A percentile compares a stretch with the other conserved stretches of the same genome.
Evolutionary conservation across 2,113 vertebrate genomes (phyloP).

Genomic region (Porphyrio hochstetteri): DNA sequence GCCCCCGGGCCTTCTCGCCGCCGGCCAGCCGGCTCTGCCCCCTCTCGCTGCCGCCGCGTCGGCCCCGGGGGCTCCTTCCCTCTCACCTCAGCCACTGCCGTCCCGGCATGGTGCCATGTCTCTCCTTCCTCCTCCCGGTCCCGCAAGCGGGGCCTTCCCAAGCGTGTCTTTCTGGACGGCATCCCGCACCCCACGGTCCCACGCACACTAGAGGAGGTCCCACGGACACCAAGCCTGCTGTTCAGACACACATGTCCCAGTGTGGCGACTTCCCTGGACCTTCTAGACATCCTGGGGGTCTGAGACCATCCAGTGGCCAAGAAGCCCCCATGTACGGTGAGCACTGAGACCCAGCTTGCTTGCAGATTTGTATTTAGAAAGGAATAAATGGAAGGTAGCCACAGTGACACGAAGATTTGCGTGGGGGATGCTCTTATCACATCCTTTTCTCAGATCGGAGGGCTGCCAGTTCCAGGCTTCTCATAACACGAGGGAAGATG

Average conservation of each 20-base stretch:
- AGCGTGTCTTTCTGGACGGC: rapidly evolving
- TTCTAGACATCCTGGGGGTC: no score
- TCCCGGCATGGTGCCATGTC: not conserved
- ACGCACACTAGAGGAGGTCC: not conserved
- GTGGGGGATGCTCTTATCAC: not conserved
- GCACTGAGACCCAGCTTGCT: not conserved
- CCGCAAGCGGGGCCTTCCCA: not conserved
- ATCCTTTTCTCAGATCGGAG: not conserved
- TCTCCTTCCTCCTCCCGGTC: not conserved
- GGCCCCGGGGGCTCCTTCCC: no score
- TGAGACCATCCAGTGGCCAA: not conserved
- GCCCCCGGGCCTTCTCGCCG: not conserved
- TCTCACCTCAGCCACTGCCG: rapidly evolving
- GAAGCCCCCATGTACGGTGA: not conserved
- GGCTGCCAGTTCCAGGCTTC: not conserved
- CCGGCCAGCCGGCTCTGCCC: not conserved
- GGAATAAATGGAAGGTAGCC: not conserved
- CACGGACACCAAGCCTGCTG: not conserved
- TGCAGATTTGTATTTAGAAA: not conserved
- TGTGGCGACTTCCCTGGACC: not conserved
- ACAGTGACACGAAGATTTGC: rapidly evolving
- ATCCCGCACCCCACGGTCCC: not conserved
- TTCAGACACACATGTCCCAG: not conserved
- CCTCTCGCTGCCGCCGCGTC: rapidly evolving
- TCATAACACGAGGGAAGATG: rapidly evolving